Conservation (phyloP, 2,113 vertebrate species). For the Corvus moneduloides region DNA sequence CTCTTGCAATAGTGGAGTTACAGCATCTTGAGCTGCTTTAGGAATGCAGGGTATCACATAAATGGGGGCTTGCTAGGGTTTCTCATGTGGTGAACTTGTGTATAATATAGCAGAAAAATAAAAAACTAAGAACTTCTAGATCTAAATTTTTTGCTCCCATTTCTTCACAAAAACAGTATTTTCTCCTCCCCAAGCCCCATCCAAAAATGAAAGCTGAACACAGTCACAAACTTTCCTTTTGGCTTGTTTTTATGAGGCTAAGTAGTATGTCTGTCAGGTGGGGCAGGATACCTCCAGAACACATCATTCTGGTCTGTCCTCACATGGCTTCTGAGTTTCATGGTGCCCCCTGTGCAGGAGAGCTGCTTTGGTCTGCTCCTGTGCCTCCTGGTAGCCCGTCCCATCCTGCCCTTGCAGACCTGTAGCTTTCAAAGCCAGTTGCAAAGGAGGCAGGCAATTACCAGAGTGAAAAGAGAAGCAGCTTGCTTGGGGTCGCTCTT, state of each 20-base stretch:
- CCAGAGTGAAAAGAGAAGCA: neutral
- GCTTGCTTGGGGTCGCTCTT: accelerated
- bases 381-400: neutral
- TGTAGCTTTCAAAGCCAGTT: neutral
- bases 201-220: neutral
- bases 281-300: neutral
- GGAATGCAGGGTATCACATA: accelerated
- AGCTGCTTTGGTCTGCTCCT: neutral
- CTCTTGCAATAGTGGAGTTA: neutral
- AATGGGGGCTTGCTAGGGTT: neutral
- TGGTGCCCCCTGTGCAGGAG: neutral
- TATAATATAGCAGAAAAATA: neutral
- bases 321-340: accelerated
- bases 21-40: neutral
- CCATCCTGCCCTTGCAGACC: neutral
- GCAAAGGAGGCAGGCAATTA: neutral
- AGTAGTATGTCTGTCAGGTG: neutral
- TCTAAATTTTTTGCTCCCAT: neutral
- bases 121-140: neutral
- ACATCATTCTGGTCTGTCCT: neutral
- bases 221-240: neutral
- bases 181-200: neutral
- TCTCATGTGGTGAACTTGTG: neutral
- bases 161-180: neutral
- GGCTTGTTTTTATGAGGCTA: neutral